A percentile compares a stretch with the other conserved stretches of the same genome.
These are phyloP conservation scores for Harpagifer antarcticus DNA, from an alignment of 2,797 vertebrate species.

Conservation along the genomic window DNA sequence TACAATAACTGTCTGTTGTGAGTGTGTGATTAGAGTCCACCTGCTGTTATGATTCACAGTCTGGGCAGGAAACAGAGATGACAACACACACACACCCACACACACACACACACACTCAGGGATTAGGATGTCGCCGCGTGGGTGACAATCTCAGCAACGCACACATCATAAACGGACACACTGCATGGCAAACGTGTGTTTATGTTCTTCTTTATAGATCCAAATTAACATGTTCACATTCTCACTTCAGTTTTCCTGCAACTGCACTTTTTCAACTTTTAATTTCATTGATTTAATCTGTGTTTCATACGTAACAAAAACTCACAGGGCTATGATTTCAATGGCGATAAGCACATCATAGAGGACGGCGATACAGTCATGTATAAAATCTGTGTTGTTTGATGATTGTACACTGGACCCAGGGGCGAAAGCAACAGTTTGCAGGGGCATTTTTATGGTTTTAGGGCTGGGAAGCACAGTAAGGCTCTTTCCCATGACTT, in stretches of 20 bases:
- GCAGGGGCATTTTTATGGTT: constrained; percentile 27
- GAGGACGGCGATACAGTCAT: not conserved
- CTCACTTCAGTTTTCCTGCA: not conserved
- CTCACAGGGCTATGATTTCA: not conserved
- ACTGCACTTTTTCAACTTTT: not conserved
- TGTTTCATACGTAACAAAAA: not conserved
- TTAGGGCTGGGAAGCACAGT: constrained; percentile 12
- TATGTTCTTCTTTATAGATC: constrained; percentile 8
- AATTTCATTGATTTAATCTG: not conserved
- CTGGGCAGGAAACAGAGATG: constrained; percentile 64
- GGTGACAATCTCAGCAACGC: constrained; percentile 39
- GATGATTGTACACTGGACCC: not conserved
- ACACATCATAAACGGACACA: constrained; percentile 18
- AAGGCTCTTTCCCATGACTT: constrained; percentile 4
- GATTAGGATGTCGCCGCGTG: constrained; percentile 57
- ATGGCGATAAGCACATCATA: not conserved
- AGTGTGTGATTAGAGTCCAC: constrained; percentile 73
- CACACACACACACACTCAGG: constrained; percentile 23
- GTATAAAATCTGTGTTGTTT: not conserved
- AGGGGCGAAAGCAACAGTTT: not conserved
- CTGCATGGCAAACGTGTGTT: too few species aligned
- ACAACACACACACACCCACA: constrained; percentile 63
- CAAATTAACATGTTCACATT: not conserved
- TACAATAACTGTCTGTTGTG: constrained; percentile 53
- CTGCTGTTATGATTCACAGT: constrained; percentile 75